Evolutionary conservation across 2,888 invertebrate species (phyloP).

Genomic region (Cordylochernes scorpioides): DNA sequence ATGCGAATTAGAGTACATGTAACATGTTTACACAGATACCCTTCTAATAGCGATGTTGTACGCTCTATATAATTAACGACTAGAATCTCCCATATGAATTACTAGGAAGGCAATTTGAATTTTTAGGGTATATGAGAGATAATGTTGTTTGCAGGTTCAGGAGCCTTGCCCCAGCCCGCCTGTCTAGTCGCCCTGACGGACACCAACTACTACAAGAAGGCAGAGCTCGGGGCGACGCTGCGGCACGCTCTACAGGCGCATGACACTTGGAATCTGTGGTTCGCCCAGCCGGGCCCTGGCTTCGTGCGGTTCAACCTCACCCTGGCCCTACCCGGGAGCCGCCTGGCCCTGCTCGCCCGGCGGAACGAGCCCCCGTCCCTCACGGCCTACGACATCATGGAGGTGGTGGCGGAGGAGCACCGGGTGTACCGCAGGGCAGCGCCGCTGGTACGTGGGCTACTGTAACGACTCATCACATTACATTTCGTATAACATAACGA

Average conservation of each 20-base stretch:
- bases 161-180: slow-evolving; percentile 8
- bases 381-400: slow-evolving; percentile 82
- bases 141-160: too few relatives aligned
- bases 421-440: slow-evolving; percentile 9
- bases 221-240: slow-evolving; percentile 29
- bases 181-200: slow-evolving; percentile 9
- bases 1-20: too few relatives aligned
- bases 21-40: too few relatives aligned
- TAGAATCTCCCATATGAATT: too few relatives aligned
- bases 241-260: slow-evolving; percentile 71
- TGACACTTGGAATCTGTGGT: slow-evolving; percentile 91
- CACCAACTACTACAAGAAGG: slow-evolving; percentile 16
- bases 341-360: slow-evolving; percentile 67
- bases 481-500: too few relatives aligned
- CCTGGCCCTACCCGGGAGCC: slow-evolving; percentile 18
- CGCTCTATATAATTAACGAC: too few relatives aligned
- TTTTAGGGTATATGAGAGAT: too few relatives aligned
- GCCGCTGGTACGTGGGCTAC: too few relatives aligned
- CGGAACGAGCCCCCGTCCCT: slow-evolving; percentile 81
- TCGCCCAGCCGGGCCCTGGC: slow-evolving; percentile 73
- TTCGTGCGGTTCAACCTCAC: slow-evolving; percentile 83
- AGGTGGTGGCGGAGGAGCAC: slow-evolving; percentile 39
- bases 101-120: too few relatives aligned
- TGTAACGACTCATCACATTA: too few relatives aligned
- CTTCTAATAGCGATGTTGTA: too few relatives aligned